Evolutionary conservation across 2,113 vertebrate genomes (phyloP), one percentile per base, ranked within the genome.

Genomic region (Dolichallabes microphthalmus): DNA sequence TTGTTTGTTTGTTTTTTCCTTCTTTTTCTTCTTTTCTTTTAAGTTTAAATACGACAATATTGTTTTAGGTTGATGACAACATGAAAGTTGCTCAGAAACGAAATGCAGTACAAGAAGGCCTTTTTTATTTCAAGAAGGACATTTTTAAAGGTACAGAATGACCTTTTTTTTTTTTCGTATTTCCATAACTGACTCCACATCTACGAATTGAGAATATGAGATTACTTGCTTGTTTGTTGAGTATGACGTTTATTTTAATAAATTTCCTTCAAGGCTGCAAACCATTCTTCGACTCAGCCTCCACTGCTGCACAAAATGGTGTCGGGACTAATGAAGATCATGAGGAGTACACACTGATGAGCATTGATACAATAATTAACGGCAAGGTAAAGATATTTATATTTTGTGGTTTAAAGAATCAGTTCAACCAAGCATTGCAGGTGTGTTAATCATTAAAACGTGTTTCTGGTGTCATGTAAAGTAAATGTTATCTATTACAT

Each of bases 291-390:
- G 97, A 98, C 12, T 95, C 96, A 39, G 92, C 95, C 4, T 86
- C 94, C 57, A 91, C 94, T 74, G 89, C 94, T 73, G 90, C 96
- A 30, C 94, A 94, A 83, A 97, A 95, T 0, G 95, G 96, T 61
- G 76, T 94, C 0, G 95, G 97, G 82, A 92, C 25, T 0, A 89
- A 92, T 0, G 52, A 87, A 6, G 75, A 57, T 13, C 89, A 91
- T 0, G 98, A 98, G 88, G 97, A 98, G 78, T 99, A 96, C 90
- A 91, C 89, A 0, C 93, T 98, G 78, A 99, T 99, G 98, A 97
- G 96, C 92, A 97, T 99, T n/a, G 97, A 99, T 92, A 98, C 97
- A 0, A 98, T 99, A 92, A 98, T 99, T 93, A 99, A 98, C 5
- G 98, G 98, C 88, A 99, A 98, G 96, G 98, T 99, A 91, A 22